A percentile compares a stretch with the other conserved stretches of the same genome.
Conservation (phyloP, 2,113 vertebrate genomes). For the Ciconia boyciana region DNA sequence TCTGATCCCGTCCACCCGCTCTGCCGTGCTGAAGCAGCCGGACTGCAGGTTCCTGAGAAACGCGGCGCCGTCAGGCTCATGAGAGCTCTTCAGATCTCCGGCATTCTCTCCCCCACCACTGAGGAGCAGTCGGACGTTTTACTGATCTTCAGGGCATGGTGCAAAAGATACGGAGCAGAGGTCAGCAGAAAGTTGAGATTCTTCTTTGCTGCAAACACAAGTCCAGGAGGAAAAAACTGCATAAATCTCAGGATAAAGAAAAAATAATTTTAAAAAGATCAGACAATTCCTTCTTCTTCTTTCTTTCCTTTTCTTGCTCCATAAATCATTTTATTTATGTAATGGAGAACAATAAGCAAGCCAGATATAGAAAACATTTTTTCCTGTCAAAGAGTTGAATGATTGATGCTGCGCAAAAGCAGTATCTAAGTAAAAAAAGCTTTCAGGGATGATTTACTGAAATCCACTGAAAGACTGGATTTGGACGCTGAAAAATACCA, state of each 20-base stretch:
- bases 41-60: background rate
- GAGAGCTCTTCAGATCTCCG: background rate
- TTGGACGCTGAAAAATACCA: background rate
- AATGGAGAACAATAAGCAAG: conserved; percentile 33
- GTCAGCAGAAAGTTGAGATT: background rate
- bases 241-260: background rate
- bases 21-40: background rate
- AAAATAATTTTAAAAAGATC: background rate
- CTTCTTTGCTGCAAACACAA: background rate
- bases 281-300: background rate
- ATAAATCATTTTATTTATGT: conserved; percentile 66
- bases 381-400: conserved; percentile 25
- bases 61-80: background rate
- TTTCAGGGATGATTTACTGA: conserved; percentile 53
- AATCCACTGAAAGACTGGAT: background rate
- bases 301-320: background rate
- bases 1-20: background rate
- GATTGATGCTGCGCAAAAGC: conserved; percentile 56
- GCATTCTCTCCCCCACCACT: background rate
- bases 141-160: accelerated
- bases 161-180: background rate
- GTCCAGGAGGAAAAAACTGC: background rate
- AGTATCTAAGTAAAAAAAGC: background rate
- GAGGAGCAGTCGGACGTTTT: background rate
- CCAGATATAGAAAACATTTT: conserved; percentile 49